Evolutionary conservation across 2,113 vertebrate genomes (phyloP).

Genomic region (Chunga burmeisteri): DNA sequence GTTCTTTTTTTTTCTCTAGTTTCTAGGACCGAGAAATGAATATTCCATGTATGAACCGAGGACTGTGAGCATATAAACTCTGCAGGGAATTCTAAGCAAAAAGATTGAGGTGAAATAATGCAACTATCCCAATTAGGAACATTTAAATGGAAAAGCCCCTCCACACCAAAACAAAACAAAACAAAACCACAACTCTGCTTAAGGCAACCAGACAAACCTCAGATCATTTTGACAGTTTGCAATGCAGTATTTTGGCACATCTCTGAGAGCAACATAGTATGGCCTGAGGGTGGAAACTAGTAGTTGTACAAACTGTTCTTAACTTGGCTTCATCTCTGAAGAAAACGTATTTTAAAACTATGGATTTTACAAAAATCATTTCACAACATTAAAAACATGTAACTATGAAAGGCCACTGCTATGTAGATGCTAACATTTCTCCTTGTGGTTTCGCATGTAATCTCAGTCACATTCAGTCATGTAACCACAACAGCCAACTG

Average conservation of each 20-base stretch:
- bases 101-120: not conserved
- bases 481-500: not conserved
- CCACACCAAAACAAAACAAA: not conserved
- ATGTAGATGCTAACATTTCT: not conserved
- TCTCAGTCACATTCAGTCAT: not conserved
- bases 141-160: not conserved
- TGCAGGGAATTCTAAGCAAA: not conserved
- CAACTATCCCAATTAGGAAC: not conserved
- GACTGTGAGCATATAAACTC: not conserved
- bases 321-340: not conserved
- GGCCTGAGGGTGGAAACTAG: constrained; percentile 5
- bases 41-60: not conserved
- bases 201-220: constrained; percentile 13
- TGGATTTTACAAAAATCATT: not conserved
- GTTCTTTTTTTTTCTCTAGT: not conserved
- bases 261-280: not conserved
- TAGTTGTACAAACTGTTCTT: not conserved
- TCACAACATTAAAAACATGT: not conserved
- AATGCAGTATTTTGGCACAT: not conserved
- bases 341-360: not conserved
- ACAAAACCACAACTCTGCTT: not conserved
- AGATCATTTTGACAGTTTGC: constrained; percentile 24
- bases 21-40: not conserved
- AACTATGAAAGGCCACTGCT: not conserved
- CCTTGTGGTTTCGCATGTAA: not conserved